Evolutionary conservation across 2,113 vertebrate species (phyloP).

Genomic region (Chionis minor): DNA sequence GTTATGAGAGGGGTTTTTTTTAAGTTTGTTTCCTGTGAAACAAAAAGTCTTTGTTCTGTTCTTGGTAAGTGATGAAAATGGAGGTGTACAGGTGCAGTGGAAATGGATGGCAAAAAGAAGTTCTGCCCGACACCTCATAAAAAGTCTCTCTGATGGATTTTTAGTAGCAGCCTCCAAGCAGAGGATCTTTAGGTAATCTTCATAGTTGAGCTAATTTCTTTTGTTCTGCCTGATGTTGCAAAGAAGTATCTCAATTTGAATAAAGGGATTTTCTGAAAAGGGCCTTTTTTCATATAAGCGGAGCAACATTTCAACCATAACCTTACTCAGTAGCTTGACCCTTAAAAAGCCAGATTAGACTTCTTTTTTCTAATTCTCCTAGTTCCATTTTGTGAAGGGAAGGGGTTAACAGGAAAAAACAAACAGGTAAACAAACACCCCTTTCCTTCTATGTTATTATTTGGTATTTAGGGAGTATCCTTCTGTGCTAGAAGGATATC

Average conservation of each 20-base stretch:
- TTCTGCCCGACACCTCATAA: background rate
- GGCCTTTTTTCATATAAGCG: accelerated
- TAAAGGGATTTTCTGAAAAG: background rate
- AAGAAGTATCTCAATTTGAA: background rate
- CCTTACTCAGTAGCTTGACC: background rate
- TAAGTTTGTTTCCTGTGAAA: background rate
- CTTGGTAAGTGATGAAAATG: background rate
- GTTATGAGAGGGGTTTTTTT: background rate
- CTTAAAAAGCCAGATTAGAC: background rate
- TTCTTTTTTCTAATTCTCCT: background rate
- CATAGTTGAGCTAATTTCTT: background rate
- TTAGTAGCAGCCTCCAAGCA: background rate
- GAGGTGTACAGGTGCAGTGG: background rate
- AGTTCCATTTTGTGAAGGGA: background rate
- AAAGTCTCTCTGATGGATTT: background rate
- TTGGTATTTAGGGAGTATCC: background rate
- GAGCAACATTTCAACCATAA: background rate
- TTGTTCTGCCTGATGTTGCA: background rate
- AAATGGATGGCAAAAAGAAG: background rate
- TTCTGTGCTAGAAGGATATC: background rate
- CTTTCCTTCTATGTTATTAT: background rate
- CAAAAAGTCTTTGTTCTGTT: background rate
- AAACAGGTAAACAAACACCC: background rate
- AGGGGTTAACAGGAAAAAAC: background rate
- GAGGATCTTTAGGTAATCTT: background rate